These are phyloP conservation scores for Rhizoglyphus robini DNA, from an alignment of 1,140 invertebrate species.

Conservation along the genomic window DNA sequence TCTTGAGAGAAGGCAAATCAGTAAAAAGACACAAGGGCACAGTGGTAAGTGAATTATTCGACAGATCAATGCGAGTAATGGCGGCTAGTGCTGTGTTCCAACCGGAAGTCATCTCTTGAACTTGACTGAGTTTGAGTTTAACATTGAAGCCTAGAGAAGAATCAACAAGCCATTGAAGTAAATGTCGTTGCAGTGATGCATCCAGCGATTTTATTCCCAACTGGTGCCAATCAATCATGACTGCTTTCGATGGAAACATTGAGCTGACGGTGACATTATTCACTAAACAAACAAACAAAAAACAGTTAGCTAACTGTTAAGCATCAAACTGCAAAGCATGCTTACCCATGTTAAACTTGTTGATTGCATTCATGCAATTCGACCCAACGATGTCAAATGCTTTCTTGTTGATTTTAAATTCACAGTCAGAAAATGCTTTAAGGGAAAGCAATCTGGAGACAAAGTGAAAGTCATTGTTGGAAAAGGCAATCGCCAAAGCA, in stretches of 20 bases:
- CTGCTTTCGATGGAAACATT: constrained; percentile 66
- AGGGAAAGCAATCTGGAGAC: constrained; percentile 59
- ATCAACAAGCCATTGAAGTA: constrained; percentile 63
- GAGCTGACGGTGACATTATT: constrained; percentile 35
- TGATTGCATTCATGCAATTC: constrained; percentile 19
- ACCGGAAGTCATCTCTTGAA: constrained; percentile 31
- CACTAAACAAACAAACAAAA: background rate
- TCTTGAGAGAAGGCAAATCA: constrained; percentile 56
- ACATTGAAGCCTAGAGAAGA: constrained; percentile 70
- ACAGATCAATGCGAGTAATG: constrained; percentile 84
- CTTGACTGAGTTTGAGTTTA: constrained; percentile 45
- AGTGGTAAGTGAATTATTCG: constrained; percentile 66
- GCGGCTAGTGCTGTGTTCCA: constrained; percentile 54
- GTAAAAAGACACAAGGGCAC: constrained; percentile 64
- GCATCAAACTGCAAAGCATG: background rate
- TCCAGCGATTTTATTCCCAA: constrained; percentile 33
- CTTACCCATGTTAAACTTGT: background rate
- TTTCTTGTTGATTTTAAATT: constrained; percentile 70
- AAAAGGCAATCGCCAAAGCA: constrained; percentile 35
- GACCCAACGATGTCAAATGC: constrained; percentile 42
- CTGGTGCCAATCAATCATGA: constrained; percentile 84
- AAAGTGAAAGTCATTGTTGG: constrained; percentile 48
- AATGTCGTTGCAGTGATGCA: constrained; percentile 46
- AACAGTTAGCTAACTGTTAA: background rate
- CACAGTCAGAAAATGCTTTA: constrained; percentile 57